Evolutionary conservation across 2,797 vertebrate genomes (phyloP), one percentile per base, ranked within the genome.

Genomic region (Catamblyrhynchus diadema): DNA sequence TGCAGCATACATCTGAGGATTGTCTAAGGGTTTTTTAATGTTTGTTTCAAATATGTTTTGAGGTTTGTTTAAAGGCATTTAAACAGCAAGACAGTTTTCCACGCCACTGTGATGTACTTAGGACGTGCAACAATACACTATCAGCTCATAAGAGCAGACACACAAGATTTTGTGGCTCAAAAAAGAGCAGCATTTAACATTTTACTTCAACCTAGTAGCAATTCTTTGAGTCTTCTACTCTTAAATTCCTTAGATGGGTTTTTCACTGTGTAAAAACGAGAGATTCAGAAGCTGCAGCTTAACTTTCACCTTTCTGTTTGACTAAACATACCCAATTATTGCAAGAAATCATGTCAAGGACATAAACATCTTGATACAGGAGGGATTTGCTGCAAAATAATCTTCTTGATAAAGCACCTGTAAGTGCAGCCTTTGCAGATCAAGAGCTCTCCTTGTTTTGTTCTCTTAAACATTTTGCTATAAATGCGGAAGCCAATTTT

Each of bases 81-180:
- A 50, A 57, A 39, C 16, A 70, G 33, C 71, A 78, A 72, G 11
- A 27, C 21, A 83, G 8, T 6, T 62, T 86, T 81, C 64, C 30
- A 28, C 0, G 0, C 5, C 22, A 33, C 42, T 23, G 3, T 65
- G 27, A 30, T 70, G 32, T 66, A 20, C 33, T 74, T 71, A 21
- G 8, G 17, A 27, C 0, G 1, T 61, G 25, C 37, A 70, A 65
- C 8, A 57, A 39, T 61, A 54, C 12, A 13, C 9, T 44, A 23
- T 69, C 25, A 61, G 15, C 3, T 78, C 25, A 41, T 51, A 71
- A 73, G 3, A 86, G 22, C 16, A 66, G 24, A 5, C 24, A 41
- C 30, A 11, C 41, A 51, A 53, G 9, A 60, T 27, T 64, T 50
- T 69, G 25, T 59, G 8, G 14, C 33, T 61, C 50, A 73, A 56